phyloP scores from a whole-genome alignment of 2,888 invertebrate genomes.

The Tetrapedia diversipes region DNA sequence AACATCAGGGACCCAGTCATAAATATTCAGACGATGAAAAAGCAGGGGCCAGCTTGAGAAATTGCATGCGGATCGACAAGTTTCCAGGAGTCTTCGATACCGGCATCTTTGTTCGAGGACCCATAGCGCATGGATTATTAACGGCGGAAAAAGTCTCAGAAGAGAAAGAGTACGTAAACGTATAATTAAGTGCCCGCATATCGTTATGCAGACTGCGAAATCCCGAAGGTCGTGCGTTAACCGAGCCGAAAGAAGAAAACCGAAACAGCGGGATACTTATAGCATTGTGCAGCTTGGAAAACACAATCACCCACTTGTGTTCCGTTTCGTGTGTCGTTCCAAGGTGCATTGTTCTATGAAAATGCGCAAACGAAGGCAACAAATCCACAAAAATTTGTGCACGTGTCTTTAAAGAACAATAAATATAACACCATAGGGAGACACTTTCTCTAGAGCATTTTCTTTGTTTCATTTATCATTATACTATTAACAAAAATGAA shows the following conservation, averaged over 20 bases:
- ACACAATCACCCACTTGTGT: background rate
- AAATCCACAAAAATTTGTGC: too few species aligned
- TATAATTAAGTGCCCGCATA: constrained; percentile 39
- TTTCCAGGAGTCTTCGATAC: background rate
- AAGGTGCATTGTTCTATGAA: too few species aligned
- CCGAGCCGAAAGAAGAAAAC: background rate
- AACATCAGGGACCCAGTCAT: too few species aligned
- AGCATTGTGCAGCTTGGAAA: background rate
- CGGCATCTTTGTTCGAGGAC: background rate
- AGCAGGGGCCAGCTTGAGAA: background rate
- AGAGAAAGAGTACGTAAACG: background rate
- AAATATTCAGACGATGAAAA: background rate
- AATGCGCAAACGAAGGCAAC: background rate
- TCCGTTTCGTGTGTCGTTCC: background rate
- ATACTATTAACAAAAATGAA: too few species aligned
- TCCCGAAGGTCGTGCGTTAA: constrained; percentile 17
- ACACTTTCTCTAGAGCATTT: too few species aligned
- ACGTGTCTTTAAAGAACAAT: too few species aligned
- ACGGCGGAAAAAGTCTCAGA: background rate
- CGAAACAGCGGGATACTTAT: background rate
- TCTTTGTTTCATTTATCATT: too few species aligned
- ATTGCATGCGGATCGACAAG: background rate
- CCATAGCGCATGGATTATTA: background rate
- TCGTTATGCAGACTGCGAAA: constrained; percentile 11
- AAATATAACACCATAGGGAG: too few species aligned